Percentiles rank a stretch among this genome's conserved stretches.
phyloP scores from a whole-genome alignment of 2,888 invertebrate genomes.

The Heteromurus nitidus region DNA sequence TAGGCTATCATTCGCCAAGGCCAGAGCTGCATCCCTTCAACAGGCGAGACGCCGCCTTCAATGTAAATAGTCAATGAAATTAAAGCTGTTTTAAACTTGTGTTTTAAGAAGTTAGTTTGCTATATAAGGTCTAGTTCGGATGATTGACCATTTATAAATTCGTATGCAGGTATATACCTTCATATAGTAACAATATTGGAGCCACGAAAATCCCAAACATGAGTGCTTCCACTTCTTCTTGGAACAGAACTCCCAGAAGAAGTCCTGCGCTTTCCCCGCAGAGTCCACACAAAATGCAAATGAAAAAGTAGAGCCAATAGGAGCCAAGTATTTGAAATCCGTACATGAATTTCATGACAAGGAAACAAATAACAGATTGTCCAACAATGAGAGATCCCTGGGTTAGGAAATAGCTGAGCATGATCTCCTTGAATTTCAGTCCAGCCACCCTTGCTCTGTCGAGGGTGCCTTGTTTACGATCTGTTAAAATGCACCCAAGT shows the following conservation, averaged over 20 bases:
- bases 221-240: constrained; percentile 33
- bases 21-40: constrained; percentile 26
- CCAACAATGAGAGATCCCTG: constrained; percentile 46
- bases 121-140: no score
- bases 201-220: constrained; percentile 32
- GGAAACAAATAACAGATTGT: constrained; percentile 24
- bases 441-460: constrained; percentile 53
- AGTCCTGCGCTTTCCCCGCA: constrained; percentile 38
- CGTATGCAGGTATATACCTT: neutral
- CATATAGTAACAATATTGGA: neutral
- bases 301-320: constrained; percentile 25
- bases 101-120: no score
- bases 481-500: constrained; percentile 16
- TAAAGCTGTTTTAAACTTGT: no score
- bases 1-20: constrained; percentile 12
- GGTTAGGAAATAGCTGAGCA: constrained; percentile 35
- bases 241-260: constrained; percentile 29
- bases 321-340: constrained; percentile 26
- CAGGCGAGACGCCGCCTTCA: constrained; percentile 36
- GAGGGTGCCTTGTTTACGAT: constrained; percentile 52
- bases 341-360: constrained; percentile 22
- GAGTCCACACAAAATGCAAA: constrained; percentile 25
- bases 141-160: no score
- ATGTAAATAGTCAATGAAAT: no score
- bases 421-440: constrained; percentile 41